Evolutionary conservation across 2,797 vertebrate genomes (phyloP).

Genomic region (Philypnodon macrostomus): DNA sequence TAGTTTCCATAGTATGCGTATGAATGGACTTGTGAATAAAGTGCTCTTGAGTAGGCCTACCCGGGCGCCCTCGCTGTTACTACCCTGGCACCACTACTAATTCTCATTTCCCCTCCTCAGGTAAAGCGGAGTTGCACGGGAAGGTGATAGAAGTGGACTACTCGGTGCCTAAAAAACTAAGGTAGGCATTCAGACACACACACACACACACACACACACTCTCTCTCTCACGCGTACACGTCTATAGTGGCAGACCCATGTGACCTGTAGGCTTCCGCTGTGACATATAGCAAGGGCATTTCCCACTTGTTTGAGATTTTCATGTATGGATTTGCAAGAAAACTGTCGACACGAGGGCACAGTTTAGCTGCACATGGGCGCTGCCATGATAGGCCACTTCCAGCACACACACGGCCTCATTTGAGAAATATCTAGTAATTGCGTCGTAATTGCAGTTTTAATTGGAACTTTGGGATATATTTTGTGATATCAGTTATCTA

Average conservation of each 20-base stretch:
- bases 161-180: conserved; percentile 93
- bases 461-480: neutral
- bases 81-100: conserved; percentile 47
- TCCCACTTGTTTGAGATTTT: conserved; percentile 17
- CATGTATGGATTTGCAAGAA: conserved; percentile 2
- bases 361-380: conserved; percentile 38
- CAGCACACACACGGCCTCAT: conserved; percentile 11
- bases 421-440: conserved; percentile 7
- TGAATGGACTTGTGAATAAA: conserved; percentile 69
- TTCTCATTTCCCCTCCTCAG: conserved; percentile 76
- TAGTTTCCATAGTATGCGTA: conserved; percentile 37
- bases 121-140: conserved; percentile 94
- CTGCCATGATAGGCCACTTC: conserved; percentile 39
- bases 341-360: conserved; percentile 29
- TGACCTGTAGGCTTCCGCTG: conserved; percentile 70
- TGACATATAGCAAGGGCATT: conserved; percentile 53
- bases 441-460: conserved; percentile 27
- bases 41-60: conserved; percentile 54
- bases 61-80: conserved; percentile 48
- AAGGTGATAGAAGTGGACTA: conserved; percentile 97
- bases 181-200: conserved; percentile 74
- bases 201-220: conserved; percentile 1
- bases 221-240: conserved; percentile 37
- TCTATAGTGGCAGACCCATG: conserved; percentile 44
- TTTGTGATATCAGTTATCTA: neutral